These are phyloP conservation scores for Tamias sibiricus DNA, from an alignment of 2,113 vertebrate species.

Conservation along the genomic window DNA sequence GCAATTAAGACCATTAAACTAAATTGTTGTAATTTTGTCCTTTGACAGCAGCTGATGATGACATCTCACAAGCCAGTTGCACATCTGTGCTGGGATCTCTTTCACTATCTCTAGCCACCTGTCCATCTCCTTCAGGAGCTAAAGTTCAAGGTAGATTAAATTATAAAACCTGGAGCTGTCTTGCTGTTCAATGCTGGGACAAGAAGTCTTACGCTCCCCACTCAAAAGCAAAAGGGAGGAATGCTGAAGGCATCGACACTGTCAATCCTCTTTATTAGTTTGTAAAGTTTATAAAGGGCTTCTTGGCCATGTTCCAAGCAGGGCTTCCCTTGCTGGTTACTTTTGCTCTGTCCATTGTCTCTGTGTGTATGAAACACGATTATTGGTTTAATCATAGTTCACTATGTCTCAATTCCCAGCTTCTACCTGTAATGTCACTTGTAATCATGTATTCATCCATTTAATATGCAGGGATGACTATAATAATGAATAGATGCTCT, in stretches of 20 bases:
- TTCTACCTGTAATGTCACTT: background rate
- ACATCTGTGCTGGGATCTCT: background rate
- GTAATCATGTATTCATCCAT: background rate
- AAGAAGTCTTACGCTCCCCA: background rate
- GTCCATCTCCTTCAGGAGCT: background rate
- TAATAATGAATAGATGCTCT: background rate
- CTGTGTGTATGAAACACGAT: background rate
- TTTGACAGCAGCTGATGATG: background rate
- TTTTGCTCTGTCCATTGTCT: background rate
- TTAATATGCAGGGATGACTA: background rate
- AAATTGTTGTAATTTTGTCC: background rate
- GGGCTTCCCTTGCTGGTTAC: background rate
- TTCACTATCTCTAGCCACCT: background rate
- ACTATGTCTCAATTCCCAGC: background rate
- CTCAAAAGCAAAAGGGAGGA: background rate
- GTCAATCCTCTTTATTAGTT: background rate
- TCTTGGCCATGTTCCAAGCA: constrained; percentile 5
- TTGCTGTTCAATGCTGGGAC: background rate
- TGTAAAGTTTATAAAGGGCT: background rate
- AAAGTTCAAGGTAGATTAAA: background rate
- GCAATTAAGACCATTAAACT: background rate
- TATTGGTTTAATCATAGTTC: constrained; percentile 34
- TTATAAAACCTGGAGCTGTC: background rate
- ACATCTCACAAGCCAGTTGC: background rate
- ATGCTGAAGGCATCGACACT: background rate